phyloP scores from a whole-genome alignment of 2,113 vertebrate species.

The Nothobranchius kuhntae region DNA sequence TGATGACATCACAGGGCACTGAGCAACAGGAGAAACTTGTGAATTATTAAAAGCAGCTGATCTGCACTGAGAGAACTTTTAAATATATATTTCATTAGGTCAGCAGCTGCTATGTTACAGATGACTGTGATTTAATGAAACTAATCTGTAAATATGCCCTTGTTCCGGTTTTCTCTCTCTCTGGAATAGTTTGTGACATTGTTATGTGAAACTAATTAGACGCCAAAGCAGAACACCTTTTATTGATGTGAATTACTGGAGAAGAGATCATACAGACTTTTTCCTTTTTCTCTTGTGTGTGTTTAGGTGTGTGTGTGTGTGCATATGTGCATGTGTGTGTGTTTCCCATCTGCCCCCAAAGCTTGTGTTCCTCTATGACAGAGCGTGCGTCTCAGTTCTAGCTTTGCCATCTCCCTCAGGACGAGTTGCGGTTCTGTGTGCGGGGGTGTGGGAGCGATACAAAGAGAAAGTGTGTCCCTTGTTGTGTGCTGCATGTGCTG shows the following conservation, averaged over 20 bases:
- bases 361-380: conserved; percentile 43
- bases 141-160: no score
- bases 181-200: conserved; percentile 16
- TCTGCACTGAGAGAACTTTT: conserved; percentile 24
- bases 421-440: conserved; percentile 24
- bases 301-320: no score
- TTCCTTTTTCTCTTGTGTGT: conserved; percentile 37
- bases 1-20: conserved; percentile 54
- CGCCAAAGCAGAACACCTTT: conserved; percentile 61
- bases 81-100: conserved; percentile 22
- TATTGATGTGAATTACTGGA: conserved; percentile 65
- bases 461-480: conserved; percentile 17
- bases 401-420: conserved; percentile 48
- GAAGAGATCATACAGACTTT: conserved; percentile 64
- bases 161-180: no score
- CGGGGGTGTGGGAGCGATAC: conserved; percentile 17
- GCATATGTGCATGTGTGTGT: no score
- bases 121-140: no score
- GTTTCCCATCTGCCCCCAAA: conserved; percentile 46
- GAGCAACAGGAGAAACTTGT: conserved; percentile 24
- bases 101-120: conserved; percentile 20
- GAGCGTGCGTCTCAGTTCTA: conserved; percentile 24
- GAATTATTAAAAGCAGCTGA: conserved; percentile 49
- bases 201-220: conserved; percentile 70
- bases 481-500: conserved; percentile 30